Conservation (phyloP, 2,113 vertebrate genomes). For the Puffinus mauretanicus region DNA sequence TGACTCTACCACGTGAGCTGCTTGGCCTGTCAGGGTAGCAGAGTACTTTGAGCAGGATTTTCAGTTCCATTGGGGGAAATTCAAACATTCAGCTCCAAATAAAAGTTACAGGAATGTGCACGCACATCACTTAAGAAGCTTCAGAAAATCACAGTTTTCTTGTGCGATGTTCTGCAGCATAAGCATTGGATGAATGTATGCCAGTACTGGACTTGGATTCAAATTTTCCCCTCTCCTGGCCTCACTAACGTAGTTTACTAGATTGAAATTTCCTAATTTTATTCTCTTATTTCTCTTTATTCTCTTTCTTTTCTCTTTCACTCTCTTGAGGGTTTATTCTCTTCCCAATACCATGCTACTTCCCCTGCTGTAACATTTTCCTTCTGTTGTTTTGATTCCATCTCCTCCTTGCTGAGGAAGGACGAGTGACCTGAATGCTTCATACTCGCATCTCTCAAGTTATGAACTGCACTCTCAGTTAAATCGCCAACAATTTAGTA, state of each 20-base stretch:
- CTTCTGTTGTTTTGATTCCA: not conserved
- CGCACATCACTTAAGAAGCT: not conserved
- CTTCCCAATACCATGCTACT: not conserved
- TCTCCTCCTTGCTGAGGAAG: not conserved
- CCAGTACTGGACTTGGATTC: not conserved
- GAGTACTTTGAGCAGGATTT: not conserved
- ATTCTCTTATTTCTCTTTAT: not conserved
- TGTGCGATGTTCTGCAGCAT: not conserved
- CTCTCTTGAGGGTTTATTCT: not conserved
- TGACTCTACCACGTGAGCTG: not conserved
- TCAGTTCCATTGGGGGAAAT: not conserved
- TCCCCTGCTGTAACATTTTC: not conserved
- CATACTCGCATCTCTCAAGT: not conserved
- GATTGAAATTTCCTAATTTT: not conserved
- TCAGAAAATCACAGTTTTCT: not conserved
- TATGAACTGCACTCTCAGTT: not conserved
- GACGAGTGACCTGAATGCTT: not conserved
- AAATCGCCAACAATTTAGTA: not conserved
- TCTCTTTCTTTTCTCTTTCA: not conserved
- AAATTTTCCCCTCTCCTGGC: not conserved
- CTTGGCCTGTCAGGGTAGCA: not conserved
- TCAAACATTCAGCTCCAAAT: not conserved
- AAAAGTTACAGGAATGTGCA: conserved; percentile 16
- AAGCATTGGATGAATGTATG: not conserved
- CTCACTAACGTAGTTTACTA: not conserved